Evolutionary conservation across 2,113 vertebrate species (phyloP).

Genomic region (Leucoraja erinaceus): DNA sequence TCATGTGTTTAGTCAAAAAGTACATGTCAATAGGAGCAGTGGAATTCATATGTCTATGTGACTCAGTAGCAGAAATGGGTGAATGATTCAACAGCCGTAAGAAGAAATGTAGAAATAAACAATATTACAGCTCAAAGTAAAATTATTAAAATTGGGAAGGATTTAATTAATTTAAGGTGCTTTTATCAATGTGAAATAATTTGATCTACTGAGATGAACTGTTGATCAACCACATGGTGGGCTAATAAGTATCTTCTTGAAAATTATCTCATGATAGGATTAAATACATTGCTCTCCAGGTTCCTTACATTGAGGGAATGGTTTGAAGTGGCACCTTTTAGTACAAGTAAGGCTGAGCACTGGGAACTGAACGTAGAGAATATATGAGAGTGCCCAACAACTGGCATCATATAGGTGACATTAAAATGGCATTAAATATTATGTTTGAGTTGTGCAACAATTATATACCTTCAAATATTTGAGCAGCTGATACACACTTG

Average conservation of each 20-base stretch:
- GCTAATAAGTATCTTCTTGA: background rate
- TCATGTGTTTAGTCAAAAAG: background rate
- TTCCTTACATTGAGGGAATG: background rate
- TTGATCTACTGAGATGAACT: background rate
- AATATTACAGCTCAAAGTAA: background rate
- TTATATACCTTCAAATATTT: background rate
- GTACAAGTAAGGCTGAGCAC: background rate
- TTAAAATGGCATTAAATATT: background rate
- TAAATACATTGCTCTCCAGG: background rate
- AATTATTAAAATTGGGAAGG: background rate
- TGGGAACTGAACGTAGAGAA: background rate
- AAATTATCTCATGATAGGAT: background rate
- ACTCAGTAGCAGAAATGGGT: background rate
- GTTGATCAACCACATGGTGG: background rate
- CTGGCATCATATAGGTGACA: background rate
- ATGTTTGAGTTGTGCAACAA: background rate
- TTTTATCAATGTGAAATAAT: slow-evolving; percentile 1
- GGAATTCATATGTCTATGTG: background rate
- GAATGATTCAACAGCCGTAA: background rate
- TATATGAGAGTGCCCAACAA: background rate
- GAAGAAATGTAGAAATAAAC: background rate
- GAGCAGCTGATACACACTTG: background rate
- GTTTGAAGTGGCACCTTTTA: background rate
- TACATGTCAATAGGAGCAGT: background rate
- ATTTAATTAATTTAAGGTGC: background rate